Evolutionary conservation across 37 sponge, comb jelly and placozoan species (phyloP).

Genomic region (Sycon ciliatum): DNA sequence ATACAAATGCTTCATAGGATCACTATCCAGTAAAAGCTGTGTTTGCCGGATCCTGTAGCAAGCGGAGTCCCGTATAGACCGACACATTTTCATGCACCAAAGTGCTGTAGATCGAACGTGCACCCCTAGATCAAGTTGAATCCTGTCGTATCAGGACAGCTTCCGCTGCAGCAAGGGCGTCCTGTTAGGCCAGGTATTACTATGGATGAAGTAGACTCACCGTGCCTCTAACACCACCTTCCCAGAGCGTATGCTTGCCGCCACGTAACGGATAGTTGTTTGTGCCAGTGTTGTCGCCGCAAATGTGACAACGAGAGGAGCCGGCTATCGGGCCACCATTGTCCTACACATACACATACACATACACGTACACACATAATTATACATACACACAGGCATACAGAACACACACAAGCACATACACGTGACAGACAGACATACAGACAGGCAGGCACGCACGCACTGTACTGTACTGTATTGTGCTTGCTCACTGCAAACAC

Average conservation of each 20-base stretch:
- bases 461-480: too few relatives aligned
- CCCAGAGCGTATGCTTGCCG: slow-evolving; percentile 28
- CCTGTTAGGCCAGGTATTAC: not conserved
- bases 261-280: slow-evolving; percentile 29
- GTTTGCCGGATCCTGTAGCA: too few relatives aligned
- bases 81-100: too few relatives aligned
- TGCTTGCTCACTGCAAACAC: too few relatives aligned
- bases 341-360: not conserved
- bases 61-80: too few relatives aligned
- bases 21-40: too few relatives aligned
- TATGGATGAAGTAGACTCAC: slow-evolving; percentile 10
- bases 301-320: slow-evolving; percentile 13
- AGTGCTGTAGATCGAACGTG: too few relatives aligned
- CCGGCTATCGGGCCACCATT: slow-evolving; percentile 2
- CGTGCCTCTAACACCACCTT: slow-evolving; percentile 17
- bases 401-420: not conserved
- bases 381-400: not conserved
- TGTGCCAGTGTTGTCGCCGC: slow-evolving; percentile 27
- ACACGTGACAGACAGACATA: not conserved
- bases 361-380: not conserved
- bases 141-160: too few relatives aligned
- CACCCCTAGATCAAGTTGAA: too few relatives aligned
- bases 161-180: too few relatives aligned
- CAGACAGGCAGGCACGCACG: too few relatives aligned
- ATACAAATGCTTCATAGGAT: too few relatives aligned